Base-by-base conservation (phyloP, 2,888 invertebrate species). In the Phasia obesa region DNA sequence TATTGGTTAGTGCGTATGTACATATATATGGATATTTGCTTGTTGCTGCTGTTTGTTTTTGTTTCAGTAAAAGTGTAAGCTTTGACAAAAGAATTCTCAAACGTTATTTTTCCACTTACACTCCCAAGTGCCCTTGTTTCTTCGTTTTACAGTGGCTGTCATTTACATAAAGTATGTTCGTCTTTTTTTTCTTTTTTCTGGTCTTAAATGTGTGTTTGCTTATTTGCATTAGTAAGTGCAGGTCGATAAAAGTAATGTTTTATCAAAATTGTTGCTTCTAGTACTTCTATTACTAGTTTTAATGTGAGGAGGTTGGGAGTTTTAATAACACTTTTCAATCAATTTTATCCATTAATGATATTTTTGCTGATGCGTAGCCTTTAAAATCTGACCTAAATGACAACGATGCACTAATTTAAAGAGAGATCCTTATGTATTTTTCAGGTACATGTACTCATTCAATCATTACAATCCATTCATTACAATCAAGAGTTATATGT, bases 111-210 rank as follows among this genome's bases (percentile, higher is more conserved):
- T 59, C 59, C 53, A 73, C 73, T 79, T 73, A 67, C n/a, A 67
- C 35, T 81, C 81, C 64, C 81, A 65, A 75, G 65, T 81, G 75
- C 75, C 35, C 57, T 71, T 75, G 75, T 42, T 35, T 70, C 0
- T 70, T 15, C 51, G 31, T 70, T 70, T 65, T 69, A 70, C 74
- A 73, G 42, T 35, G 73, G 70, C 62, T 75, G 64, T 65, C 70
- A 59, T 69, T 62, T 38, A 57, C 57, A 49, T 49, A 25, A 55
- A 59, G 51, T 23, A 51, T 70, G 65, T 69, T 49, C 42, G 31
- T 70, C 64, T 60, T 70, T 70, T 75, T 69, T 69, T 70, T 74
- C 44, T 42, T 51, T 59, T 0, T 38, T 38, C 7, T 17, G 17
- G n/a, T 44, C 42, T 60, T 25, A 11, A 42, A 42, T 51, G 25